Evolutionary conservation across 1,140 invertebrate species (phyloP).

Genomic region (Dolichoris vasculosae): DNA sequence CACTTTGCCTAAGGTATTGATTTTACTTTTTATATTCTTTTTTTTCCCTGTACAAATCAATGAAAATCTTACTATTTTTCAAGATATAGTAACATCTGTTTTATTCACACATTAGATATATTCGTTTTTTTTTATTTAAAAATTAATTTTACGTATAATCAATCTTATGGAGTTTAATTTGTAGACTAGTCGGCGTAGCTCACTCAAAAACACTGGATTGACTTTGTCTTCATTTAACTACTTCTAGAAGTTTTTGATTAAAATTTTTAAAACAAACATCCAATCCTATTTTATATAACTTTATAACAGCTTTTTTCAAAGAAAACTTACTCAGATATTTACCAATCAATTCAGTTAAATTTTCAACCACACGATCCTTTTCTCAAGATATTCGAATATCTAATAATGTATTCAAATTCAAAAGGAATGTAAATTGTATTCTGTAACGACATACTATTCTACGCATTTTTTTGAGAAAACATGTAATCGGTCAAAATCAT

Average conservation of each 20-base stretch:
- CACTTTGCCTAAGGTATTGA: too few relatives aligned
- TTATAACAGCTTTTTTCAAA: constrained; percentile 74
- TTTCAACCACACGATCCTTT: background rate
- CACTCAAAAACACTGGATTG: constrained; percentile 49
- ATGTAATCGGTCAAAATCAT: constrained; percentile 69
- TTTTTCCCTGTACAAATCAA: too few relatives aligned
- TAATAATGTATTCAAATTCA: constrained; percentile 63
- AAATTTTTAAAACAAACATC: constrained; percentile 72
- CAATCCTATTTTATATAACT: constrained; percentile 74
- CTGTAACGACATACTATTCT: constrained; percentile 67
- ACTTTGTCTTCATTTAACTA: too few relatives aligned
- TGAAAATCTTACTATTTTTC: too few relatives aligned
- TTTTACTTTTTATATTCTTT: too few relatives aligned
- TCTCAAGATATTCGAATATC: constrained; percentile 48
- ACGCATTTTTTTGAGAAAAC: constrained; percentile 55
- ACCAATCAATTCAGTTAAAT: background rate
- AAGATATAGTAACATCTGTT: too few relatives aligned
- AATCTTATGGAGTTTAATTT: constrained; percentile 69
- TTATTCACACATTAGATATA: constrained; percentile 52
- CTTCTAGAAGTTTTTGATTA: too few relatives aligned
- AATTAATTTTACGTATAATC: constrained; percentile 70
- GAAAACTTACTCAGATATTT: constrained; percentile 68
- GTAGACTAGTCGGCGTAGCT: constrained; percentile 70
- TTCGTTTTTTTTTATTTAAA: constrained; percentile 63
- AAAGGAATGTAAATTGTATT: constrained; percentile 67